phyloP scores from a whole-genome alignment of 2,888 invertebrate genomes.

The Nomada fucata region DNA sequence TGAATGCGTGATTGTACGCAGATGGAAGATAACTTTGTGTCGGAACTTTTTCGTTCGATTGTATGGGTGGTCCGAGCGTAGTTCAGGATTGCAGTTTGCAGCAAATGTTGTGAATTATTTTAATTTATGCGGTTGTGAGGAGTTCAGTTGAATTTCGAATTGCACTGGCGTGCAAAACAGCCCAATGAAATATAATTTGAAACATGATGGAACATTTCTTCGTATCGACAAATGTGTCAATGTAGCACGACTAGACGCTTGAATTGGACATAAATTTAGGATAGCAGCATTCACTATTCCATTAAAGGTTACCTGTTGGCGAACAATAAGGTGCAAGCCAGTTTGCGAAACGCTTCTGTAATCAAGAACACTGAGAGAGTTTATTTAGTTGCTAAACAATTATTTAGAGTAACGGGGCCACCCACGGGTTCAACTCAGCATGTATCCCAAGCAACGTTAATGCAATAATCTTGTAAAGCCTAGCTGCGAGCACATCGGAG shows the following conservation, averaged over 20 bases:
- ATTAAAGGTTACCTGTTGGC: slow-evolving; percentile 57
- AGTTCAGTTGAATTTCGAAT: too few relatives aligned
- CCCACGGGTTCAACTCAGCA: slow-evolving; percentile 47
- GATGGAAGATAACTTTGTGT: too few relatives aligned
- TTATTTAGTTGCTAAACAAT: slow-evolving; percentile 58
- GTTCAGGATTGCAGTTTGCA: too few relatives aligned
- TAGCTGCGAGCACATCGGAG: slow-evolving; percentile 34
- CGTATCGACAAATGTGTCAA: neutral
- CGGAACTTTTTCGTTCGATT: too few relatives aligned
- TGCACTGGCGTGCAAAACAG: neutral
- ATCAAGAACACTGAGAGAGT: slow-evolving; percentile 45
- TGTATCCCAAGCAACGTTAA: slow-evolving; percentile 44
- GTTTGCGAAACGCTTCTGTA: slow-evolving; percentile 61
- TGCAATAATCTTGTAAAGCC: slow-evolving; percentile 54
- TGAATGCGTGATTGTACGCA: too few relatives aligned
- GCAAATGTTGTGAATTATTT: too few relatives aligned
- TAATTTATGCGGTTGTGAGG: too few relatives aligned
- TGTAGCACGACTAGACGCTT: neutral
- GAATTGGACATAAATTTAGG: slow-evolving; percentile 45
- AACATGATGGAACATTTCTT: neutral
- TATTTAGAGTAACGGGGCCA: slow-evolving; percentile 62
- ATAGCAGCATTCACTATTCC: slow-evolving; percentile 19
- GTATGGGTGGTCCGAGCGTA: too few relatives aligned
- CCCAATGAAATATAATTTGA: neutral
- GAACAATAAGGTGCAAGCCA: slow-evolving; percentile 58